Base-by-base conservation (phyloP, 2,797 vertebrate species). In the Sebastes matsubarae region DNA sequence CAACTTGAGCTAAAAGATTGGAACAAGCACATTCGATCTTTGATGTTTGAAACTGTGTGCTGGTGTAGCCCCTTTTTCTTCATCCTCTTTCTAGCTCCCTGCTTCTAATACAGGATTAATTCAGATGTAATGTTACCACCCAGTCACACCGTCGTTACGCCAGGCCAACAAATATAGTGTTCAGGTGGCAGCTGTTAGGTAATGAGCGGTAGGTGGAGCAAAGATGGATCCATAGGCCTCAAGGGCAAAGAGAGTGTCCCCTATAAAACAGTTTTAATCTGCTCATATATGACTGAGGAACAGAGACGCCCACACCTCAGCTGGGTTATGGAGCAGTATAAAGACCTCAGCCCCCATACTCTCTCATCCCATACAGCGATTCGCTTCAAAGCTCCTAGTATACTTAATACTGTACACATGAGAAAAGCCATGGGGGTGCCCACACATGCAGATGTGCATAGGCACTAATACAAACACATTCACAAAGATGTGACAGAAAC, bases 191-290 rank as follows among this genome's bases (percentile, higher is more conserved):
- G 85, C 78, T 91, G 75, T 81, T 86, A 55, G 57, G 68, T 74
- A 82, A 87, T 79, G 71, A 75, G 81, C 22, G 0, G 77, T 75
- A 81, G 85, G 80, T 88, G 71, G 84, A 83, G 57, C 60, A 81
- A 69, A 88, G 86, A 79, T 67, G 75, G 69, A 66, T 84, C 63
- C 13, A 79, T 30, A 59, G 80, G 71, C 81, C 68, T 88, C 91
- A 94, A 95, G 91, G 93, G 84, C 89, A 84, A 92, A 86, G 74
- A 74, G 60, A 79, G 68, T 87, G 89, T 88, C 90, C 85, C 76
- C 87, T 80, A 90, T 95, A 92, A 95, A 95, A 90, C 79, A 52
- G 63, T 72, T 95, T 93, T 94, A 95, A 95, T 94, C 88, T 93
- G 75, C 81, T 91, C 86, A 84, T 91, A 94, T 92, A 89, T 88